Conservation (phyloP, 2,113 vertebrate genomes). For the Gasterosteus aculeatus region DNA sequence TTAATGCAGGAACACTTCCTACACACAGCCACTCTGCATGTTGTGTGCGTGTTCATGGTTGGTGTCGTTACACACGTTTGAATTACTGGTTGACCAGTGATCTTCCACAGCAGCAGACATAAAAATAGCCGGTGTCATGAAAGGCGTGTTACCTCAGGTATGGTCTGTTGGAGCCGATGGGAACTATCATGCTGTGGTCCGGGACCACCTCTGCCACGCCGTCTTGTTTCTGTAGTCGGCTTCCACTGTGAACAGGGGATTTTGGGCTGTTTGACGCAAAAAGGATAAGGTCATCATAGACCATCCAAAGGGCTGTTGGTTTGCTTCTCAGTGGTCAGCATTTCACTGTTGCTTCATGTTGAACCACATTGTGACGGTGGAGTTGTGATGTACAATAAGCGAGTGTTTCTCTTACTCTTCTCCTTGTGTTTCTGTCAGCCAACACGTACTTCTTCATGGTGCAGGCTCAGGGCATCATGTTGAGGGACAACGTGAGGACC, state of each 20-base stretch:
- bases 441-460: constrained; percentile 99
- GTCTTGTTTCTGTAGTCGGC: too few species aligned
- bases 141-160: too few species aligned
- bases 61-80: not conserved
- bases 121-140: not conserved
- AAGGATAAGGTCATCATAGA: not conserved
- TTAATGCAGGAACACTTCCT: too few species aligned
- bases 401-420: not conserved
- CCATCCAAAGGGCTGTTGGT: not conserved
- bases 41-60: not conserved
- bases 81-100: too few species aligned
- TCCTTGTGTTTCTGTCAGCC: constrained; percentile 75
- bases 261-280: not conserved
- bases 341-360: not conserved
- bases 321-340: not conserved
- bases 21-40: too few species aligned
- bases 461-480: constrained; percentile 96
- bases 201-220: too few species aligned
- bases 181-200: not conserved
- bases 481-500: constrained; percentile 95
- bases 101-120: too few species aligned
- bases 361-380: too few species aligned
- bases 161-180: not conserved
- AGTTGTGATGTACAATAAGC: not conserved
- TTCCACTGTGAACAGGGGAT: not conserved